phyloP scores from a whole-genome alignment of 2,888 invertebrate species.

The Caenorhabditis sp. region DNA sequence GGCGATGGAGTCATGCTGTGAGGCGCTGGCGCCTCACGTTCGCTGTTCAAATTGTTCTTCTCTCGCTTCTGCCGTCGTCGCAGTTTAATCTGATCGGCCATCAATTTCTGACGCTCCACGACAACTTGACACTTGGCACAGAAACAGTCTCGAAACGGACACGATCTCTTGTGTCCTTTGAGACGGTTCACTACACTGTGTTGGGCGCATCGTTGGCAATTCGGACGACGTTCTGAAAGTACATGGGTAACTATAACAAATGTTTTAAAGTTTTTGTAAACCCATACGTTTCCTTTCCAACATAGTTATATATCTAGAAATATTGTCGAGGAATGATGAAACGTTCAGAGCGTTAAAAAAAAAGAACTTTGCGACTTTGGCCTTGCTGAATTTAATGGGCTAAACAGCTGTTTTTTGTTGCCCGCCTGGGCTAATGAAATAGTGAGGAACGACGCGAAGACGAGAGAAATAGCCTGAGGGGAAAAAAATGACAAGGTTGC shows the following conservation, averaged over 20 bases:
- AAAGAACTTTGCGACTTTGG: constrained; percentile 19
- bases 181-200: constrained; percentile 75
- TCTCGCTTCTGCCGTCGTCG: constrained; percentile 76
- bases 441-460: constrained; percentile 10
- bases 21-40: constrained; percentile 53
- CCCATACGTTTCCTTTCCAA: too few species aligned
- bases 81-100: constrained; percentile 80
- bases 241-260: neutral
- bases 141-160: constrained; percentile 76
- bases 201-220: constrained; percentile 79
- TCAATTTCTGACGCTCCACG: constrained; percentile 77
- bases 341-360: constrained; percentile 11
- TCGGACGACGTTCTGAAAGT: constrained; percentile 77
- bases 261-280: neutral
- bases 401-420: constrained; percentile 41
- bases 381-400: constrained; percentile 8
- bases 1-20: constrained; percentile 59
- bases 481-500: constrained; percentile 6
- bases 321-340: neutral
- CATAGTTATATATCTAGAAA: neutral
- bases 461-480: neutral
- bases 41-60: constrained; percentile 70
- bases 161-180: constrained; percentile 77
- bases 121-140: constrained; percentile 77
- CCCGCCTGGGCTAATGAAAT: constrained; percentile 19